Evolutionary conservation across 2,797 vertebrate species (phyloP).

Genomic region (Craterocephalus amniculus): DNA sequence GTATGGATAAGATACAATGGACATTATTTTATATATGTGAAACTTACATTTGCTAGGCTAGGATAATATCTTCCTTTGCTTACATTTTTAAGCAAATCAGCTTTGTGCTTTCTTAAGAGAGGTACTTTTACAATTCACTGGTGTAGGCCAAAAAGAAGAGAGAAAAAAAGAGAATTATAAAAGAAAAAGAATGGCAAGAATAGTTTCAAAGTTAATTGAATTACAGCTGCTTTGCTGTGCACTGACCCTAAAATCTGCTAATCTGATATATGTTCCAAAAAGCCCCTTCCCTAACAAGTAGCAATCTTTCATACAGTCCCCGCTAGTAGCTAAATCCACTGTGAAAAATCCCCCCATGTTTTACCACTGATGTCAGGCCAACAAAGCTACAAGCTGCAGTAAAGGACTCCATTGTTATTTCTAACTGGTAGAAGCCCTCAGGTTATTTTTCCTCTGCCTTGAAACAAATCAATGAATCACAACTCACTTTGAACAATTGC

Average conservation of each 20-base stretch:
- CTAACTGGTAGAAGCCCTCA: constrained; percentile 78
- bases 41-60: neutral
- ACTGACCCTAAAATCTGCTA: constrained; percentile 1
- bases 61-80: neutral
- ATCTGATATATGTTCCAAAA: constrained; percentile 26
- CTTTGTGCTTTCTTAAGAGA: neutral
- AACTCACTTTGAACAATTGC: constrained; percentile 83
- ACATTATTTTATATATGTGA: neutral
- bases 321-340: constrained; percentile 37
- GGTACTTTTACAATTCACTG: neutral
- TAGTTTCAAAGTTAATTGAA: constrained; percentile 1
- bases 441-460: constrained; percentile 82
- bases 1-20: neutral
- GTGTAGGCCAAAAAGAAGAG: neutral
- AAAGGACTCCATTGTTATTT: constrained; percentile 82
- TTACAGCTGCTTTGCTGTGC: constrained; percentile 4
- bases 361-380: constrained; percentile 61
- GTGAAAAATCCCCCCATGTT: constrained; percentile 59
- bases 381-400: constrained; percentile 67
- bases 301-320: constrained; percentile 32
- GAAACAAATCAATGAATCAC: constrained; percentile 84
- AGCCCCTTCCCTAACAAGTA: constrained; percentile 2
- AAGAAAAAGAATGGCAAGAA: neutral
- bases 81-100: neutral
- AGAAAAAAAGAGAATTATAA: neutral